phyloP scores from a whole-genome alignment of 2,797 vertebrate species.

The Graptemys geographica region DNA sequence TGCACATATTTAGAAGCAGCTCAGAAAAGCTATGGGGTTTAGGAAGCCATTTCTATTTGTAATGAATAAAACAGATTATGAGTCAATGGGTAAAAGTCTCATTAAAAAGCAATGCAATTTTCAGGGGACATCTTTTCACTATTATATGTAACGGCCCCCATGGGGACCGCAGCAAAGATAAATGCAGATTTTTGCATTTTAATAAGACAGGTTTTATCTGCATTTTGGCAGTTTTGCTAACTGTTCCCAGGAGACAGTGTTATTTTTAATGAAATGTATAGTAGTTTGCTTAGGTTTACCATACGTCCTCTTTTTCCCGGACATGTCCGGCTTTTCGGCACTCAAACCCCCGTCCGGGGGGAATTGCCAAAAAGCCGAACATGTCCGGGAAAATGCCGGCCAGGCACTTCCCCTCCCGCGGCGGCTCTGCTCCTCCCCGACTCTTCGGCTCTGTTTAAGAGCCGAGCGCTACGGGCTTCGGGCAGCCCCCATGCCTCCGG shows the following conservation, averaged over 20 bases:
- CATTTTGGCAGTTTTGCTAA: slow-evolving; percentile 70
- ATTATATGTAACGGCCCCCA: slow-evolving; percentile 49
- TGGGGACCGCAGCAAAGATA: slow-evolving; percentile 61
- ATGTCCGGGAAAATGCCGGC: too few species aligned
- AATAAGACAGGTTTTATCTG: slow-evolving; percentile 68
- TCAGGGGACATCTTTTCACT: slow-evolving; percentile 74
- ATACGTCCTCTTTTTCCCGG: too few species aligned
- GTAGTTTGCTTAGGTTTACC: neutral
- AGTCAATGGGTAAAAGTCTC: slow-evolving; percentile 59
- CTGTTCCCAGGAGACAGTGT: slow-evolving; percentile 60
- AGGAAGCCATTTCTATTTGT: slow-evolving; percentile 49
- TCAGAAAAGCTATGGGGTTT: neutral
- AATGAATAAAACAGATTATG: slow-evolving; percentile 67
- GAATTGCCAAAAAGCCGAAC: too few species aligned
- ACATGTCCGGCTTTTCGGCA: too few species aligned
- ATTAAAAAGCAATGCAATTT: slow-evolving; percentile 71
- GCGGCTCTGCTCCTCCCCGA: too few species aligned
- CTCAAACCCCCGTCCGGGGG: too few species aligned
- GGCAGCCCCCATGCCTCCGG: too few species aligned
- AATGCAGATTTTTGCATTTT: slow-evolving; percentile 65
- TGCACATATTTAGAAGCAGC: neutral
- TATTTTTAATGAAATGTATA: slow-evolving; percentile 62
- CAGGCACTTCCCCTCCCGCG: too few species aligned
- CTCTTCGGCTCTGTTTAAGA: too few species aligned
- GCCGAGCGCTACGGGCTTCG: too few species aligned